Evolutionary conservation across 2,888 invertebrate genomes (phyloP), one percentile per base, ranked within the genome.

Genomic region (Lacanobia oleracea): DNA sequence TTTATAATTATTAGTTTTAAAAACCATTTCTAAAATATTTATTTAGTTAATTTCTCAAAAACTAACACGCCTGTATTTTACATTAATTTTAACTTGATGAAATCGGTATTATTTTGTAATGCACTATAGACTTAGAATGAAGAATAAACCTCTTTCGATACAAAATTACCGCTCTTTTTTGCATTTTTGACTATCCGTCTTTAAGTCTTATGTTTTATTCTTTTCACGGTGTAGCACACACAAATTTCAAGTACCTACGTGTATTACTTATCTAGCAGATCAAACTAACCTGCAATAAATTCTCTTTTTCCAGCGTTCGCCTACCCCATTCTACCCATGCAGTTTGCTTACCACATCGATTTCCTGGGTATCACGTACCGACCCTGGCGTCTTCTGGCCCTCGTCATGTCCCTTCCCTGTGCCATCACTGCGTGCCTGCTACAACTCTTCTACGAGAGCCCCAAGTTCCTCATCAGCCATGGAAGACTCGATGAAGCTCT

Each of bases 321-420:
- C 0, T 97, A 97, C 95, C 94, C 97, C 0, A 96, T 98, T 16
- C 96, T 98, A 10, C 98, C 98, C 0, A 75, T 97, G 60, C 84
- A 94, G 5, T 93, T 97, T 81, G 91, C 96, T 0, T 89, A 95
- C 72, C 88, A 91, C 37, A 93, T 95, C 64, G 90, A 90, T 21
- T 89, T 96, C 73, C 89, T 97, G 43, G 96, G 95, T 67, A 93
- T 98, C 85, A 90, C 90, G 12, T 97, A 97, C 88, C 96, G 97
- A 21, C 97, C 98, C 0, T 98, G 98, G 98, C 96, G 98, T n/a
- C 89, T 98, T 6, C 97, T 98, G 70, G 93, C 98, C 0, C 92
- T 97, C 1, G 91, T 97, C 0, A 97, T 98, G 89, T 96, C 97
- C 0, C 65, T 97, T 0, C 97, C 98, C 0, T 97, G 97, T 78